These are phyloP conservation scores for Fundulus diaphanus DNA, from an alignment of 2,797 vertebrate species.

Conservation along the genomic window DNA sequence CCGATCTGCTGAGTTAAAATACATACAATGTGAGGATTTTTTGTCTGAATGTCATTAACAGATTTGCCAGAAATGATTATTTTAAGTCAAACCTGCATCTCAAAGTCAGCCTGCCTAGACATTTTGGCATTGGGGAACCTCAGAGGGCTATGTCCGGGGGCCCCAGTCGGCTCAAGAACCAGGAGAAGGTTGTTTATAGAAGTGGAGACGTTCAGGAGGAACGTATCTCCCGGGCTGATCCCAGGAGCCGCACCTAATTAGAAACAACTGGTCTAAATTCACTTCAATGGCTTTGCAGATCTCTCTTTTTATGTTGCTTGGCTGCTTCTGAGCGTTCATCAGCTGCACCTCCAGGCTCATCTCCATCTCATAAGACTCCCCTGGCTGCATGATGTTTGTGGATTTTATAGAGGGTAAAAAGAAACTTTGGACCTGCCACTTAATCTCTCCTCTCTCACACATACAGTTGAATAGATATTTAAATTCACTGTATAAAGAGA, in stretches of 20 bases:
- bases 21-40: not conserved
- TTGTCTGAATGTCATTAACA: slow-evolving; percentile 59
- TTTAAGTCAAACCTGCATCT: slow-evolving; percentile 59
- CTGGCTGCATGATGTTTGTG: slow-evolving; percentile 58
- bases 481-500: not conserved
- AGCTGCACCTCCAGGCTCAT: slow-evolving; percentile 78
- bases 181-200: slow-evolving; percentile 82
- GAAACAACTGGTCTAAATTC: slow-evolving; percentile 82
- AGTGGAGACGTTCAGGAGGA: slow-evolving; percentile 81
- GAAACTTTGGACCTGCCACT: slow-evolving; percentile 61
- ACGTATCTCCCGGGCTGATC: slow-evolving; percentile 81
- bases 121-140: slow-evolving; percentile 54
- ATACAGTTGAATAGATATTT: slow-evolving; percentile 5
- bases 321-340: slow-evolving; percentile 75
- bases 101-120: slow-evolving; percentile 37
- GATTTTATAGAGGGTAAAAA: slow-evolving; percentile 72
- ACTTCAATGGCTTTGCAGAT: slow-evolving; percentile 75
- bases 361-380: slow-evolving; percentile 70
- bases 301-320: slow-evolving; percentile 81
- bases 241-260: slow-evolving; percentile 82
- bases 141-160: slow-evolving; percentile 61
- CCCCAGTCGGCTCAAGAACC: slow-evolving; percentile 69
- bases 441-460: slow-evolving; percentile 34
- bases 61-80: slow-evolving; percentile 58
- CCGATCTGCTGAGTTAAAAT: slow-evolving; percentile 2